Base-by-base conservation (phyloP, 2,113 vertebrate genomes). In the Limanda limanda region DNA sequence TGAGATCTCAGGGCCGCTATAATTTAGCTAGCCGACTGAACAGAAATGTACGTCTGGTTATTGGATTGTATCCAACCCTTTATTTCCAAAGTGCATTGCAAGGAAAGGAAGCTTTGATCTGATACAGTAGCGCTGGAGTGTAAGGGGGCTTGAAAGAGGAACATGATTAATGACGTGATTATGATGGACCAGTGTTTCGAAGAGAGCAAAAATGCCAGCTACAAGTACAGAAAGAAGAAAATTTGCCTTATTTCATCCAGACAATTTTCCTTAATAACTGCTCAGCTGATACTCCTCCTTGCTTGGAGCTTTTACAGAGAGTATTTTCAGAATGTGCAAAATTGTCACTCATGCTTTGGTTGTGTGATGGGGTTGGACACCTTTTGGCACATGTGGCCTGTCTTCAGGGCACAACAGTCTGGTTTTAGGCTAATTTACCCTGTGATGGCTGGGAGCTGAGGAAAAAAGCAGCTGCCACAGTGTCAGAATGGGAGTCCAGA, bases 401-500 rank as follows among this genome's bases (percentile, higher is more conserved):
- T 31, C 42, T 70, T 79, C 74, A 60, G 70, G 55, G 48, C 40
- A 68, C 57, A 59, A 70, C 79, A 65, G 73, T 61, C 69, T 54
- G 55, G 17, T 58, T 78, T 81, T 80, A 64, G 64, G 62, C 62
- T 69, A 68, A 81, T 84, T 81, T 68, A 55, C 45, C n/a, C 71
- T 10, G 17, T 35, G 57, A 18, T 84, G 56, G 81, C 81, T 55
- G 24, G 63, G 27, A 76, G 81, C 66, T 55, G 51, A n/a, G 21
- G n/a, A 24, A 52, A 23, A 40, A 73, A 83, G 78, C 81, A 86
- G 74, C 61, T 86, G 85, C 35, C 56, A 59, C 74, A 47, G 79
- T 75, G 77, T 81, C 74, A 74, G 67, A 83, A 63, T 78, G 60
- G 54, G 69, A 73, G 72, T 78, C 69, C 70, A 78, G 56, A 81